A percentile compares a stretch with the other conserved stretches of the same genome.
Evolutionary conservation across 2,113 vertebrate genomes (phyloP).

Genomic region (Hippocampus zosterae): DNA sequence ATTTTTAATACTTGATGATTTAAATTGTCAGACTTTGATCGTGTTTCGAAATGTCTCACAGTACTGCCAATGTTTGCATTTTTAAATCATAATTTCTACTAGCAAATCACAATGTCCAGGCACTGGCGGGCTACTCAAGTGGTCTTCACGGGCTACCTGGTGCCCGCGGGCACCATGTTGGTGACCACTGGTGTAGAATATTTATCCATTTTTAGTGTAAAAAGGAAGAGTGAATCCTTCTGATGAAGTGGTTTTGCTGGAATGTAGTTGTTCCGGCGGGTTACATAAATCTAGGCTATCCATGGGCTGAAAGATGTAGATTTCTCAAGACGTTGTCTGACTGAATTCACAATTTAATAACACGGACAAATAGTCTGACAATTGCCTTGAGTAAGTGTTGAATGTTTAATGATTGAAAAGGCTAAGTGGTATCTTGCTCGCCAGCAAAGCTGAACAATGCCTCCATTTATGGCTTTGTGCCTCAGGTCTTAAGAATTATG

Average conservation of each 20-base stretch:
- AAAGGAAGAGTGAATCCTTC: background rate
- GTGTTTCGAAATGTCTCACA: no score
- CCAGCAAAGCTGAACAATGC: constrained; percentile 34
- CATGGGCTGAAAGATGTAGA: background rate
- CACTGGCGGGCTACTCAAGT: no score
- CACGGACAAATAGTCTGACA: background rate
- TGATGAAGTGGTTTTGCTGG: background rate
- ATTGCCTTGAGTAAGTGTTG: constrained; percentile 25
- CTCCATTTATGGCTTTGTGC: constrained; percentile 42
- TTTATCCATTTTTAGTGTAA: background rate
- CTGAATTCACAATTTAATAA: background rate
- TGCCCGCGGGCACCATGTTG: no score
- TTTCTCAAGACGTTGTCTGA: background rate
- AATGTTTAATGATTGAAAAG: constrained; percentile 62
- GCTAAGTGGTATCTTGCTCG: constrained; percentile 46
- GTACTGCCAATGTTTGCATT: no score
- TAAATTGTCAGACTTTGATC: no score
- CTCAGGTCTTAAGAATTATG: constrained; percentile 26
- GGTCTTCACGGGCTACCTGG: no score
- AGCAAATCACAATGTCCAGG: no score
- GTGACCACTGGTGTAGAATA: no score
- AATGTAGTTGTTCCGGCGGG: background rate
- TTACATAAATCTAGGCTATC: background rate
- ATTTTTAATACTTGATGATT: no score
- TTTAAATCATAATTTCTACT: no score